These are phyloP conservation scores for Rynchops niger DNA, from an alignment of 2,113 vertebrate species.

Conservation along the genomic window DNA sequence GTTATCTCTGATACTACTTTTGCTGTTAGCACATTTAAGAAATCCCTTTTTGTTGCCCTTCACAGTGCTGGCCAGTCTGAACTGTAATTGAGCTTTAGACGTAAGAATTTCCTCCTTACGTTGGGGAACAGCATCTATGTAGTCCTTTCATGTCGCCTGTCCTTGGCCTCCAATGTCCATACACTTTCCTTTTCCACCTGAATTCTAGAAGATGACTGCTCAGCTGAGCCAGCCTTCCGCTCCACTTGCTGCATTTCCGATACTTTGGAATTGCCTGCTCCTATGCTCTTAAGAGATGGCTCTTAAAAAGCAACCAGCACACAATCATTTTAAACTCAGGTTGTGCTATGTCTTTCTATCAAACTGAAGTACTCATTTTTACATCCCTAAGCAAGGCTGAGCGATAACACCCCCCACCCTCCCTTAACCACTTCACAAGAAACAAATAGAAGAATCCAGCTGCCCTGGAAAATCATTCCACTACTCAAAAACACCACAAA, in stretches of 20 bases:
- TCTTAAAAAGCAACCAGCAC: not conserved
- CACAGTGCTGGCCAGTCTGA: not conserved
- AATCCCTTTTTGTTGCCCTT: not conserved
- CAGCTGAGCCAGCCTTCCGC: not conserved
- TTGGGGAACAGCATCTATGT: not conserved
- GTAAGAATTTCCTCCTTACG: not conserved
- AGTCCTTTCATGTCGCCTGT: not conserved
- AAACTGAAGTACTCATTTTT: not conserved
- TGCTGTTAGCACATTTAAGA: not conserved
- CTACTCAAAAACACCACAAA: not conserved
- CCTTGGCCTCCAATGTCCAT: not conserved
- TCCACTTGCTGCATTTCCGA: not conserved
- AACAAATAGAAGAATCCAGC: not conserved
- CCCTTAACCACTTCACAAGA: not conserved
- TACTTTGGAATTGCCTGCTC: not conserved
- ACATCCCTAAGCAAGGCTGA: not conserved
- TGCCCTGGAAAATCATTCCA: not conserved
- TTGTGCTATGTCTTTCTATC: not conserved
- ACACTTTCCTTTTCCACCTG: not conserved
- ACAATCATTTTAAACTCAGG: not conserved
- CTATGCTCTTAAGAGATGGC: not conserved
- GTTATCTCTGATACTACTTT: not conserved
- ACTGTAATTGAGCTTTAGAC: not conserved
- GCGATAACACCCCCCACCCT: not conserved
- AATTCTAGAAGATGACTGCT: not conserved